Conservation (phyloP, 2,888 invertebrate species). For the Portevinia maculata region DNA sequence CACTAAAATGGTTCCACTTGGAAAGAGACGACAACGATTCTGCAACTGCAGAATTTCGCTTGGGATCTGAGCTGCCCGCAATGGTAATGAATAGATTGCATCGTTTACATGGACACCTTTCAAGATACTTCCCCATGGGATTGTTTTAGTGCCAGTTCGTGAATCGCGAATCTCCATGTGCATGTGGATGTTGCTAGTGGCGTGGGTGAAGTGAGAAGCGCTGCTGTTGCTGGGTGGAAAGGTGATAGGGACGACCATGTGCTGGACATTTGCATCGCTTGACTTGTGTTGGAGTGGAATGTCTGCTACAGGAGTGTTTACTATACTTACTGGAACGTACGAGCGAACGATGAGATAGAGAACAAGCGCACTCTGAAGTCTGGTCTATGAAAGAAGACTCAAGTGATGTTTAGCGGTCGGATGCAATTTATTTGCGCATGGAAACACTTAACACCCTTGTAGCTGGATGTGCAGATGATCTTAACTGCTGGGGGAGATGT, state of each 20-base stretch:
- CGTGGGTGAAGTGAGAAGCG: slow-evolving; percentile 57
- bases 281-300: neutral
- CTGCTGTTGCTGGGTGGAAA: slow-evolving; percentile 17
- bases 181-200: slow-evolving; percentile 9
- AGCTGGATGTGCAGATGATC: slow-evolving; percentile 18
- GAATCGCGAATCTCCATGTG: slow-evolving; percentile 24
- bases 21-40: slow-evolving; percentile 29
- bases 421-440: slow-evolving; percentile 66
- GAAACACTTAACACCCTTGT: slow-evolving; percentile 65
- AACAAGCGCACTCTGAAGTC: neutral
- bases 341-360: neutral
- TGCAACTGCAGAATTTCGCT: slow-evolving; percentile 9
- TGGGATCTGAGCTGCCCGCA: no score
- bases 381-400: slow-evolving; percentile 29
- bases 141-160: slow-evolving; percentile 58
- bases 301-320: neutral
- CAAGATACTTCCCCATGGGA: slow-evolving; percentile 61
- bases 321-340: neutral
- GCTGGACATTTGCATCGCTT: slow-evolving; percentile 39
- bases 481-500: slow-evolving; percentile 32
- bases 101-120: slow-evolving; percentile 71
- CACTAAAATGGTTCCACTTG: slow-evolving; percentile 47
- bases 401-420: slow-evolving; percentile 61
- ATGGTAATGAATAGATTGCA: slow-evolving; percentile 72
- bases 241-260: slow-evolving; percentile 24